phyloP scores from a whole-genome alignment of 1,140 invertebrate genomes.

The Melitaea cinxia region DNA sequence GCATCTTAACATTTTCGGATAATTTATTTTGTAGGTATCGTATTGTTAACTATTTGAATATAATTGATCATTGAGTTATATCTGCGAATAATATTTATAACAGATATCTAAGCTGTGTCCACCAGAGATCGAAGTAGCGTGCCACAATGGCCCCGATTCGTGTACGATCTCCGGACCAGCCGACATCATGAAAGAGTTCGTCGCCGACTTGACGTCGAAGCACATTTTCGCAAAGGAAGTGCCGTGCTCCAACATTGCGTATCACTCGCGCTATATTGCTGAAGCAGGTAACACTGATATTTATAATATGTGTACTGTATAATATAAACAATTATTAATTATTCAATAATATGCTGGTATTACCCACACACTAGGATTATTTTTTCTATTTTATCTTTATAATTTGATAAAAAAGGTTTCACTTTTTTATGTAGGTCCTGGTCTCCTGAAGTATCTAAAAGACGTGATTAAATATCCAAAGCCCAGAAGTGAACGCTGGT shows the following conservation, averaged over 20 bases:
- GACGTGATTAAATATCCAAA: slow-evolving; percentile 86
- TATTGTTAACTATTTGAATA: too few relatives aligned
- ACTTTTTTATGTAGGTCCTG: slow-evolving; percentile 76
- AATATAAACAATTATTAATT: too few relatives aligned
- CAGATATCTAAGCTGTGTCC: slow-evolving; percentile 52
- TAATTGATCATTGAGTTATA: too few relatives aligned
- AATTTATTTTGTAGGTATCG: too few relatives aligned
- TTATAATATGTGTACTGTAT: background rate
- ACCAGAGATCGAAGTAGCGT: slow-evolving; percentile 85
- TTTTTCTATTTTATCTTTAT: too few relatives aligned
- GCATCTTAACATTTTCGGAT: too few relatives aligned
- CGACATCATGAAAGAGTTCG: slow-evolving; percentile 83
- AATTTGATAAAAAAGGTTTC: too few relatives aligned
- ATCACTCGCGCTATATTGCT: slow-evolving; percentile 25
- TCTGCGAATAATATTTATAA: background rate
- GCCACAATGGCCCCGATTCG: slow-evolving; percentile 83
- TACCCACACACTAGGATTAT: too few relatives aligned
- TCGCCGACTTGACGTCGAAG: slow-evolving; percentile 83
- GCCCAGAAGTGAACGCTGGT: slow-evolving; percentile 87
- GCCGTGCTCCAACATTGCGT: slow-evolving; percentile 45
- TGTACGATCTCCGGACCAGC: slow-evolving; percentile 86
- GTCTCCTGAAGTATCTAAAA: slow-evolving; percentile 85
- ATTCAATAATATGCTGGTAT: too few relatives aligned
- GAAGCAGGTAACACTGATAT: background rate
- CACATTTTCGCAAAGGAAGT: slow-evolving; percentile 84